Evolutionary conservation across 2,113 vertebrate species (phyloP), one percentile per base, ranked within the genome.

Genomic region (Indri indri): DNA sequence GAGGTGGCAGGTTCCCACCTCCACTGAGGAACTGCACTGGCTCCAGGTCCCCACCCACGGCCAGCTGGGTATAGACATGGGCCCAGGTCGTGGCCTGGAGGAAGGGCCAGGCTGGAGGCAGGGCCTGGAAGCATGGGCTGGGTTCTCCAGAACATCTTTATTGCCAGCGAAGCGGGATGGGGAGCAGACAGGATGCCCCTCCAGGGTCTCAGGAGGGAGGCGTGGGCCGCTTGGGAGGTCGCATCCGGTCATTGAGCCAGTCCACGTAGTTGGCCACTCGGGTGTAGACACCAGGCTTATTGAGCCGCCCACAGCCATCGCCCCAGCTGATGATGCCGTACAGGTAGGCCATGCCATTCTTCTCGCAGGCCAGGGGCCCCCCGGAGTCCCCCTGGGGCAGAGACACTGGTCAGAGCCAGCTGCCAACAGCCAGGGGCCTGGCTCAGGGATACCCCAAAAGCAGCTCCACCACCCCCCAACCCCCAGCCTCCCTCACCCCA

Each of bases 271-370:
- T 99, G 23, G 98, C 97, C 47, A 99, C 99, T 76, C 97, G 99
- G 10, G 99, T 99, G 81, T 99, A 99, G 74, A 99, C 99, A 0
- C 99, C 99, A 0, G 99, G 99, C 96, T 99, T 99, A 68, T 98
- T 98, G 9, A 98, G 74, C 66, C 97, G 97, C 32, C 99, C 99
- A 0, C 99, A 99, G 97, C 99, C 99, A 0, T 99, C 99, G 0
- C 99, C 99, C 99, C 99, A 99, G 98, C 99, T 99, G 98, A 99
- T 98, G 98, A 99, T 97, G 47, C 99, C 99, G 0, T 99, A 99
- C 65, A 99, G 98, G 96, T 99, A 99, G 84, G 99, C 99, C 94
- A 99, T 98, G 0, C 99, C 99, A 0, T 98, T 54, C 93, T 97
- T 88, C 85, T 98, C 98, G 52, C 99, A 99, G 50, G 98, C 99